Conservation (phyloP, 1,140 invertebrate genomes). For the Sarcophaga bullata region DNA sequence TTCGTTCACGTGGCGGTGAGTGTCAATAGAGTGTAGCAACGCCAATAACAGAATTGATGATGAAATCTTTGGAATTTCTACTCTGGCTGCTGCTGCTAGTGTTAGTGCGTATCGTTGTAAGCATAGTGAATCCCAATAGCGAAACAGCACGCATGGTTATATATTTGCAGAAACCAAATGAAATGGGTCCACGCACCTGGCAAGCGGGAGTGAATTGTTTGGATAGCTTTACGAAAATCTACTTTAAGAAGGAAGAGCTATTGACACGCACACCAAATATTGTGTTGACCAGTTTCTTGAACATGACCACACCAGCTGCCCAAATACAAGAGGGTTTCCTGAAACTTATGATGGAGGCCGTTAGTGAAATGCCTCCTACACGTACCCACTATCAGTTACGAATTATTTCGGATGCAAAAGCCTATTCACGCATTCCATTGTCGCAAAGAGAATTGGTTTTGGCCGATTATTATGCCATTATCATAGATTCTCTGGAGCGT, state of each 20-base stretch:
- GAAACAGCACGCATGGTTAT: slow-evolving; percentile 57
- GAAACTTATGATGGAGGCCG: slow-evolving; percentile 52
- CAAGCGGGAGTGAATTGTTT: slow-evolving; percentile 57
- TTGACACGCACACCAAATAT: slow-evolving; percentile 57
- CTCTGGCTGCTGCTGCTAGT: neutral
- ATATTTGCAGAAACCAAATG: slow-evolving; percentile 53
- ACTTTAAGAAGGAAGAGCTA: slow-evolving; percentile 53
- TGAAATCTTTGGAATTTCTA: slow-evolving; percentile 20
- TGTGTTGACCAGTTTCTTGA: slow-evolving; percentile 51
- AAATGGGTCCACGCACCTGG: slow-evolving; percentile 52
- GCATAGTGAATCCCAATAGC: slow-evolving; percentile 56
- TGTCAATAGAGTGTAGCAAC: neutral
- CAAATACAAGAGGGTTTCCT: slow-evolving; percentile 56
- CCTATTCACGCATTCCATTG: neutral
- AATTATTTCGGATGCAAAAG: slow-evolving; percentile 49
- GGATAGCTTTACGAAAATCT: slow-evolving; percentile 54
- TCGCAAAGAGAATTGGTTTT: slow-evolving; percentile 46
- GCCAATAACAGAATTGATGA: neutral
- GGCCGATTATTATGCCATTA: slow-evolving; percentile 57
- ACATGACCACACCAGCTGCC: slow-evolving; percentile 55
- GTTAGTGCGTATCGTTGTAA: neutral
- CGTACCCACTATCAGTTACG: slow-evolving; percentile 52
- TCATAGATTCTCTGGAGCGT: slow-evolving; percentile 50
- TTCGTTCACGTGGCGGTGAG: neutral
- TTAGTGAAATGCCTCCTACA: slow-evolving; percentile 37